Evolutionary conservation across 2,797 vertebrate species (phyloP).

Genomic region (Pseudocheirus occidentalis): DNA sequence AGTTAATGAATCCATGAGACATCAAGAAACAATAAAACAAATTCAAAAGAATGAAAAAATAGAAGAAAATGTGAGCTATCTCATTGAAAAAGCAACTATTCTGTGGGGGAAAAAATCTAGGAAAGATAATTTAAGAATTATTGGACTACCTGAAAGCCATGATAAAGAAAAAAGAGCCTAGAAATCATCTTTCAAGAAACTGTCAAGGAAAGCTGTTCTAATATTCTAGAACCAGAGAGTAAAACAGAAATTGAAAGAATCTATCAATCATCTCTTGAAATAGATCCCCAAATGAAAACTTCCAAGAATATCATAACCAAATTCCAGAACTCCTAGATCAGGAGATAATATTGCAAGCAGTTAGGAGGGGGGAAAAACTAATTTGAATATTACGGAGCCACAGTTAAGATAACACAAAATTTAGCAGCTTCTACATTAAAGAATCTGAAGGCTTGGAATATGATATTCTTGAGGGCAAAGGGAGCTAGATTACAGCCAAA

Average conservation of each 20-base stretch:
- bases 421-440: neutral
- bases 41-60: neutral
- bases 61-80: neutral
- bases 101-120: no score
- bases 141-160: neutral
- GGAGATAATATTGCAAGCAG: neutral
- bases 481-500: no score
- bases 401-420: neutral
- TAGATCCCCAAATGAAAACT: neutral
- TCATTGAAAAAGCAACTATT: neutral
- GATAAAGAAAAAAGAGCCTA: neutral
- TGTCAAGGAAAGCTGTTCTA: neutral
- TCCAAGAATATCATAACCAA: neutral
- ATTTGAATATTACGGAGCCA: neutral
- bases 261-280: neutral
- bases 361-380: neutral
- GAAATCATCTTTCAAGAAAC: neutral
- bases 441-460: neutral
- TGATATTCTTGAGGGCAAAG: neutral
- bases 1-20: neutral
- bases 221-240: neutral
- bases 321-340: neutral
- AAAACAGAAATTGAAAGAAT: neutral
- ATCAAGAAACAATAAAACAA: neutral
- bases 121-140: no score